These are phyloP conservation scores for Pachyramphus minor DNA, from an alignment of 2,113 vertebrate genomes.

Conservation along the genomic window DNA sequence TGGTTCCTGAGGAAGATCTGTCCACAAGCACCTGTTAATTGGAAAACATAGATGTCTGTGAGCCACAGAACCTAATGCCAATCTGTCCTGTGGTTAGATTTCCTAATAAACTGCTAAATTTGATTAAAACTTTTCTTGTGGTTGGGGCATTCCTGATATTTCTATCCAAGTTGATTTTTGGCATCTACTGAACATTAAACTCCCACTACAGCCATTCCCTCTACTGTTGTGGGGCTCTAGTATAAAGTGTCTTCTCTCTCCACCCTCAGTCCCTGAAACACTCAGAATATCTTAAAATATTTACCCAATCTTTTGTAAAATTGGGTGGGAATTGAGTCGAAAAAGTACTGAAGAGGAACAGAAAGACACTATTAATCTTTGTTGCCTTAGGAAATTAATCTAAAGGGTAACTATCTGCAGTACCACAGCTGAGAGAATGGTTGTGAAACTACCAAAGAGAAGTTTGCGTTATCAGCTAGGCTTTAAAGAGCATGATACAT, in stretches of 20 bases:
- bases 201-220: neutral
- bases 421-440: neutral
- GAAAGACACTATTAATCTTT: neutral
- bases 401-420: neutral
- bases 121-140: neutral
- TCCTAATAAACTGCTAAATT: neutral
- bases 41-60: neutral
- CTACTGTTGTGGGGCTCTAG: neutral
- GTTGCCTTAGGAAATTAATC: neutral
- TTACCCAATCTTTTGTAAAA: neutral
- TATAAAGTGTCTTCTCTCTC: neutral
- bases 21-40: neutral
- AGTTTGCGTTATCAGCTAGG: neutral
- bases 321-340: neutral
- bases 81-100: neutral
- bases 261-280: neutral
- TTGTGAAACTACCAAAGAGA: neutral
- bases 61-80: neutral
- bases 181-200: neutral
- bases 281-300: neutral
- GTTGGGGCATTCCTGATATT: neutral
- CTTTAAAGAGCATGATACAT: neutral
- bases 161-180: neutral
- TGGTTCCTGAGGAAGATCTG: neutral
- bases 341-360: neutral